A percentile compares a stretch with the other conserved stretches of the same genome.
Conservation (phyloP, 1,140 invertebrate species). For the Sinonovacula constricta region DNA sequence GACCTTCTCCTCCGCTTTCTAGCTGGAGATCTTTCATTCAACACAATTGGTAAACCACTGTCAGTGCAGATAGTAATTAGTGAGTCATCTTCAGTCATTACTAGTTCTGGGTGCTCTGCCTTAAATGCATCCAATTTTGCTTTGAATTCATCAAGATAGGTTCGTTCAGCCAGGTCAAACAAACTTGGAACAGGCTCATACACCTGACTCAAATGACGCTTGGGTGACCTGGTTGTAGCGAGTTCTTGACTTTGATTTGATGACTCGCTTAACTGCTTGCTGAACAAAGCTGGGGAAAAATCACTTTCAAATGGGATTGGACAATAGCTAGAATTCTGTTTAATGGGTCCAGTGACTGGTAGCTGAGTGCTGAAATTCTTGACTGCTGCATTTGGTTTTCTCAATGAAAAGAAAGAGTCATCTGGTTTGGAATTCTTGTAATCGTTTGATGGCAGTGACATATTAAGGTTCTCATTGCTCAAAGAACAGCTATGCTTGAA, state of each 20-base stretch:
- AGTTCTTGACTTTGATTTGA: not conserved
- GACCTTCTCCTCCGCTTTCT: conserved; percentile 29
- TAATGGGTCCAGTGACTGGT: conserved; percentile 6
- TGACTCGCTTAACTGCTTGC: conserved; percentile 42
- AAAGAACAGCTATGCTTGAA: too few species aligned
- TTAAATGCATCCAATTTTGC: conserved; percentile 23
- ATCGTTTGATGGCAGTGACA: too few species aligned
- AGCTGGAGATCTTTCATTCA: conserved; percentile 24
- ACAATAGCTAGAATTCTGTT: conserved; percentile 24
- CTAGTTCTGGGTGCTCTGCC: not conserved
- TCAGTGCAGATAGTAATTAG: too few species aligned
- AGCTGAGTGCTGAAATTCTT: too few species aligned
- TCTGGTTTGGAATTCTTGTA: too few species aligned
- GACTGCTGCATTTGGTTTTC: too few species aligned
- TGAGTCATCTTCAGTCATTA: not conserved
- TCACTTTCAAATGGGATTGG: conserved; percentile 39
- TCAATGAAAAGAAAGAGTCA: too few species aligned
- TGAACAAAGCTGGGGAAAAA: conserved; percentile 33
- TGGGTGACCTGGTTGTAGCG: conserved; percentile 21
- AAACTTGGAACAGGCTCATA: not conserved
- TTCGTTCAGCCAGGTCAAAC: not conserved
- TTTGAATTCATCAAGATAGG: conserved; percentile 3
- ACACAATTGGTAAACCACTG: not conserved
- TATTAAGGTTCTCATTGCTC: too few species aligned
- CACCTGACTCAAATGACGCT: conserved; percentile 25